Conservation (phyloP, 2,797 vertebrate genomes). For the Rhincodon typus region DNA sequence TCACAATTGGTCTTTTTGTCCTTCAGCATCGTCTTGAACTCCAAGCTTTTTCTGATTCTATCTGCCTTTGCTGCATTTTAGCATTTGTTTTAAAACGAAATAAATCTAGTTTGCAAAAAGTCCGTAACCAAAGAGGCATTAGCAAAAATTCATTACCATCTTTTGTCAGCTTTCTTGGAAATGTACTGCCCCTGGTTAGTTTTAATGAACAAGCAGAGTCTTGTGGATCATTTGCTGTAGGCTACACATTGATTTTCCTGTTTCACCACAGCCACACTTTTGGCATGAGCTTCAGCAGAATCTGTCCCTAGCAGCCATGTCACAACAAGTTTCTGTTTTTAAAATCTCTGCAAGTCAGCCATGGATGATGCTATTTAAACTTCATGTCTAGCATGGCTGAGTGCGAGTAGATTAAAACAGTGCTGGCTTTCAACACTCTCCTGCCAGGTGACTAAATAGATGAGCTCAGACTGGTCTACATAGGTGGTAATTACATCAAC, state of each 20-base stretch:
- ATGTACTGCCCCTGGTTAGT: not conserved
- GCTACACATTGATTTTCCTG: not conserved
- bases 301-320: not conserved
- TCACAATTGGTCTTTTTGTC: not conserved
- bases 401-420: not conserved
- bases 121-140: not conserved
- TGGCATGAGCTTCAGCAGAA: not conserved
- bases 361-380: not conserved
- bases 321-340: slow-evolving; percentile 7
- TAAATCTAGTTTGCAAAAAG: not conserved
- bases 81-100: not conserved
- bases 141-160: not conserved
- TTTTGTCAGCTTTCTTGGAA: not conserved
- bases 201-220: not conserved
- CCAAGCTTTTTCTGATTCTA: no score
- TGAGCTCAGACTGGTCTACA: slow-evolving; percentile 49
- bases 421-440: slow-evolving; percentile 52
- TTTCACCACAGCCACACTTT: not conserved
- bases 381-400: not conserved
- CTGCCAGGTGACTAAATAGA: slow-evolving; percentile 55
- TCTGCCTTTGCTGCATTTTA: no score
- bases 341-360: not conserved
- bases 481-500: not conserved
- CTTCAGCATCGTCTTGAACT: no score
- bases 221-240: not conserved